Base-by-base conservation (phyloP, 2,797 vertebrate genomes). In the Pantherophis alleghaniensis region DNA sequence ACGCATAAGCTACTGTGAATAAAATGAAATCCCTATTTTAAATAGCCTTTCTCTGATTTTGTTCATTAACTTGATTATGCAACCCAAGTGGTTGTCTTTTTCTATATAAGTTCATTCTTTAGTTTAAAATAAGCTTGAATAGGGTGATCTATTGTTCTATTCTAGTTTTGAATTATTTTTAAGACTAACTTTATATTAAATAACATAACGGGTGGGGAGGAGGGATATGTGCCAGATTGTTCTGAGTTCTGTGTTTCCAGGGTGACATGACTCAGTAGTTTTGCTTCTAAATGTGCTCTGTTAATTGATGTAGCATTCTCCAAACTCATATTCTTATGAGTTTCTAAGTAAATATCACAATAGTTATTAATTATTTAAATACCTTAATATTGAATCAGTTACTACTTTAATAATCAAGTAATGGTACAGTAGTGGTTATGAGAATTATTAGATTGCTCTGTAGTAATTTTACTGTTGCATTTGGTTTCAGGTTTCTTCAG, bases 231-330 rank as follows among this genome's bases (percentile, higher is more conserved):
- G 16, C 37, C 94, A 56, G 1, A 11, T 74, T 96, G 9, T 97
- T 96, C 89, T 94, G 14, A 93, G 14, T 93, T 93, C 79, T 92
- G 74, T 88, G 95, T 97, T 97, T 97, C 96, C 95, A 95, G 95
- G 95, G 94, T 95, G 95, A 96, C 95, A 87, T 0, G 13, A 90
- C 90, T 96, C 88, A 94, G 56, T 95, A 90, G 55, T 87, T 95
- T 96, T 93, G 91, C 96, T 95, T 96, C 90, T 94, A 92, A 53
- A 92, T 18, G 88, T 51, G 94, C 69, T 94, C 63, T 96, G 20
- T 94, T 94, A 95, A 96, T 94, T 32, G 89, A 93, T 92, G n/a
- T 60, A 93, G 94, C 92, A 91, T 94, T 96, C 88, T n/a, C 51
- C 91, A 95, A 95, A 92, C 18, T 88, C 87, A 87, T 86, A 88